Evolutionary conservation across 2,113 vertebrate species (phyloP).

Genomic region (Ochotona curzoniae): DNA sequence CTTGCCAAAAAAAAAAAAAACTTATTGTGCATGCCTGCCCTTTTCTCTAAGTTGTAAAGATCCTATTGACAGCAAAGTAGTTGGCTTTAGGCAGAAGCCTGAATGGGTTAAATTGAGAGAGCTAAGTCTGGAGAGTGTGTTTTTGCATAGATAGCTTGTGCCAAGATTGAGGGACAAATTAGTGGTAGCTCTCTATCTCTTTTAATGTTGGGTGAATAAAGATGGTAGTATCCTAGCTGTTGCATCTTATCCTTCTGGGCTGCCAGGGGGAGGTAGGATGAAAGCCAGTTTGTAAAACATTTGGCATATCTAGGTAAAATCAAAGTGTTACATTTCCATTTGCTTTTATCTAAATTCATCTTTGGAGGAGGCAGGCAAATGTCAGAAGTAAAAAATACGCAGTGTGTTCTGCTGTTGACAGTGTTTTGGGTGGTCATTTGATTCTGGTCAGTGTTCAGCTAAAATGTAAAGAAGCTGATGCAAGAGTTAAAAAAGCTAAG

Average conservation of each 20-base stretch:
- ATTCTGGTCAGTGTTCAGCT: slow-evolving; percentile 3
- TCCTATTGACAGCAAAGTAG: not conserved
- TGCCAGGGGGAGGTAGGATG: not conserved
- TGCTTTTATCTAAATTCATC: not conserved
- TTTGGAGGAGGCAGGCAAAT: slow-evolving; percentile 28
- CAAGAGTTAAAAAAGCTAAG: slow-evolving; percentile 11
- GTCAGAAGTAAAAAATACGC: not conserved
- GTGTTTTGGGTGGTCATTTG: not conserved
- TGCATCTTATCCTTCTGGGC: not conserved
- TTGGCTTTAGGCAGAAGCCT: not conserved
- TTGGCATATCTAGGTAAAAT: slow-evolving; percentile 37
- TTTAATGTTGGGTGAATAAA: slow-evolving; percentile 4
- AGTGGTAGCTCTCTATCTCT: not conserved
- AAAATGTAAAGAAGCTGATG: slow-evolving; percentile 13
- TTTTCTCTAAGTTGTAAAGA: not conserved
- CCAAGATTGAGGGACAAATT: not conserved
- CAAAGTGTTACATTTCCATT: slow-evolving; percentile 33
- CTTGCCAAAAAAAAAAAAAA: not conserved
- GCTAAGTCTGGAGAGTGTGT: not conserved
- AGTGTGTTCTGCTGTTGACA: not conserved
- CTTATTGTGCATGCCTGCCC: not conserved
- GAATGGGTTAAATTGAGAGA: not conserved
- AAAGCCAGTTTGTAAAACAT: not conserved
- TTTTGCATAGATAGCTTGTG: slow-evolving; percentile 27
- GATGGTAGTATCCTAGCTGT: not conserved